Evolutionary conservation across 2,888 invertebrate species (phyloP).

Genomic region (Callyntrura sp.): DNA sequence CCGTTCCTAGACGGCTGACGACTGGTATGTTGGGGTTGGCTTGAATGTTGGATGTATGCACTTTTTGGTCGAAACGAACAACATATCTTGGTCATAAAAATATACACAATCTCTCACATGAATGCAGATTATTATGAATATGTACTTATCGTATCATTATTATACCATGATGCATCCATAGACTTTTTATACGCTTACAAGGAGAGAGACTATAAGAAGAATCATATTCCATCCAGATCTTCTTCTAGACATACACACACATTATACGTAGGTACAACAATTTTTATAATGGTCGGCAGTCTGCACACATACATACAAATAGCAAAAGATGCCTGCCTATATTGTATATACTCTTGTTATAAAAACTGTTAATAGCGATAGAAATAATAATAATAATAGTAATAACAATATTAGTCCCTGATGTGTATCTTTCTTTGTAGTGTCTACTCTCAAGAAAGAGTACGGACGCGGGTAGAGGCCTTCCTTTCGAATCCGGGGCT

Average conservation of each 20-base stretch:
- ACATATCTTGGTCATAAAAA: constrained; percentile 42
- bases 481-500: constrained; percentile 79
- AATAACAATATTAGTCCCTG: constrained; percentile 50
- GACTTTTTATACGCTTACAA: constrained; percentile 16
- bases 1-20: constrained; percentile 71
- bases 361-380: background rate
- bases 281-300: constrained; percentile 27
- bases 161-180: constrained; percentile 39
- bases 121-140: constrained; percentile 37
- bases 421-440: constrained; percentile 78
- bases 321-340: constrained; percentile 52
- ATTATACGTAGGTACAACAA: constrained; percentile 13
- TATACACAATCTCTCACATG: constrained; percentile 18
- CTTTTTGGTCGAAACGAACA: constrained; percentile 47
- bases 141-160: constrained; percentile 30
- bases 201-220: background rate
- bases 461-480: constrained; percentile 79
- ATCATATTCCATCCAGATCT: constrained; percentile 49
- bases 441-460: constrained; percentile 72
- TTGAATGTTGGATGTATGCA: constrained; percentile 54
- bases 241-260: constrained; percentile 23
- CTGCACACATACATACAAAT: constrained; percentile 51
- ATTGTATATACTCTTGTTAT: constrained; percentile 27
- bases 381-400: background rate
- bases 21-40: constrained; percentile 49